Evolutionary conservation across 2,113 vertebrate species (phyloP), one percentile per base, ranked within the genome.

Genomic region (Thomomys bottae): DNA sequence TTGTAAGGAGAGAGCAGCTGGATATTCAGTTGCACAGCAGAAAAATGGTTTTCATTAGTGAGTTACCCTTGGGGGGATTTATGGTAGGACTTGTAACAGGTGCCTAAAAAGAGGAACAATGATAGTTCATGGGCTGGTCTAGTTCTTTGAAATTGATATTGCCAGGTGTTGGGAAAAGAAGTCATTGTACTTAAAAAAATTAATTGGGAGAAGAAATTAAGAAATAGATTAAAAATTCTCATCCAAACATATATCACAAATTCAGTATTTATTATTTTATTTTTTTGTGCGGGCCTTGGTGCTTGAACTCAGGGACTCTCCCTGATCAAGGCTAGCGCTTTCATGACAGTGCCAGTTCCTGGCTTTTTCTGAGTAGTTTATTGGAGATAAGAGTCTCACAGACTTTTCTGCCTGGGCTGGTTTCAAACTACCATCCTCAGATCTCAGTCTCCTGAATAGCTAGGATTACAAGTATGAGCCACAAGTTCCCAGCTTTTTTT

Each of bases 111-210:
- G 78, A 81, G n/a, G 61, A n/a, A 6, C 8, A 54, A 2, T 73
- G 38, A 21, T 88, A 70, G 76, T 75, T 84, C 49, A 75, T 42
- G 80, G 70, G 17, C 87, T 82, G n/a, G 24, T 38, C 28, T 15
- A 61, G 38, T 63, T 20, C 45, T 89, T 81, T 78, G 36, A 88
- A 88, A 26, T 36, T 84, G 49, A 93, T 92, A 80, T 80, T 79
- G 6, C 73, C 94, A 61, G 49, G 87, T 91, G 9, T 81, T 91
- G 21, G 38, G 28, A 82, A 93, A 93, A 91, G 64, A 89, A 96
- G 81, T 61, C 9, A 87, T 14, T 78, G 26, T 77, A 75, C 87
- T 66, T 28, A 32, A 72, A 17, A 88, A 78, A 92, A 89, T 57
- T 42, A 70, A 57, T 88, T 36, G 45, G 45, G 64, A 91, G 61